Evolutionary conservation across 2,888 invertebrate species (phyloP), one percentile per base, ranked within the genome.

Genomic region (Melanotus villosus): DNA sequence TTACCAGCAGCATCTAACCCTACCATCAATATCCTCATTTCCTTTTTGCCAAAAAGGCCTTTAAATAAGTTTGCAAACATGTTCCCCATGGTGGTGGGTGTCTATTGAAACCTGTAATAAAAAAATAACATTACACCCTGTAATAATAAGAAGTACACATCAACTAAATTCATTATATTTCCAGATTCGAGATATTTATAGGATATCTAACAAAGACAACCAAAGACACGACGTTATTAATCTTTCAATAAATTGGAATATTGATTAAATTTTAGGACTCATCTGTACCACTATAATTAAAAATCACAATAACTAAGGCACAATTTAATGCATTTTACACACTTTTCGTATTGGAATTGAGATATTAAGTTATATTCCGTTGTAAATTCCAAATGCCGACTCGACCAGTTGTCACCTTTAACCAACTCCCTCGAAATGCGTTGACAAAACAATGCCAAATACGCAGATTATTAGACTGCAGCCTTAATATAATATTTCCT

Each of bases 1-100:
- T 99, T 99, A 91, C 99, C 99, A 89, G 99, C 99, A 84, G 98
- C 98, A 91, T 99, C 98, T 85, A 98, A 91, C 85, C 97, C 97
- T 81, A 98, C 97, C 98, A 99, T 99, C 89, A 99, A 90, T 92
- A 99, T 98, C 90, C 99, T 94, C 99, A 99, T 99, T 90, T 99
- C 98, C 86, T 98, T 99, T 89, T 99, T 99, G 89, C 99, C 99
- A 88, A 99, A 99, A 80, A 99, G 95, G 90, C 98, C 96, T 91
- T 97, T 97, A 89, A 99, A 99, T 87, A 99, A 90, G 88, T 93
- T 96, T 84, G 95, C 93, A 88, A 99, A 97, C 88, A 96, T 92
- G 90, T 96, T 97, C 89, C 99, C 98, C 99, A 99, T 99, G 88
- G 87, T 92, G 88, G 86, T 85, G 87, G 85, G 85, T 89, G 83